Percentiles rank a stretch among this genome's conserved stretches.
Conservation (phyloP, 2,888 invertebrate species). For the Adelognathus sp. region DNA sequence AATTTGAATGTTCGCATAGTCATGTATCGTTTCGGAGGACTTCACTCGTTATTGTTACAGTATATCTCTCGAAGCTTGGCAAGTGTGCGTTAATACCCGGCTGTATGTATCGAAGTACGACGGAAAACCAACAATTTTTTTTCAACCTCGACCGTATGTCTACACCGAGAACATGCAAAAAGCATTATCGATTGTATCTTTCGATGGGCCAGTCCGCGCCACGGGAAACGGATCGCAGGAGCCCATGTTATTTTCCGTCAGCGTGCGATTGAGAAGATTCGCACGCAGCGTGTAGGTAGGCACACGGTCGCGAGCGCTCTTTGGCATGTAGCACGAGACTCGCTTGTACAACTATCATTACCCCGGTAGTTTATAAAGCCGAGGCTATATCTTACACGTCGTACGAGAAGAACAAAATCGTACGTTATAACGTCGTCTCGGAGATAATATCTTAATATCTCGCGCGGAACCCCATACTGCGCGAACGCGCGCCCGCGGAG, state of each 20-base stretch:
- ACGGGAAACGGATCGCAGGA: slow-evolving; percentile 45
- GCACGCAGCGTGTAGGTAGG: slow-evolving; percentile 12
- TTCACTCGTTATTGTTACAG: background rate
- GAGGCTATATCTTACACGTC: slow-evolving; percentile 57
- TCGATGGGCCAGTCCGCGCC: slow-evolving; percentile 39
- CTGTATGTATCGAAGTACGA: slow-evolving; percentile 14
- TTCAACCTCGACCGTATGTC: background rate
- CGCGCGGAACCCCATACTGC: slow-evolving; percentile 54
- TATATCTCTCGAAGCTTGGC: background rate
- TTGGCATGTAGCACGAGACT: slow-evolving; percentile 42
- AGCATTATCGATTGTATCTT: slow-evolving; percentile 54
- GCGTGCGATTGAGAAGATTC: slow-evolving; percentile 31
- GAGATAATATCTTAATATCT: slow-evolving; percentile 63
- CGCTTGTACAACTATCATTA: slow-evolving; percentile 69
- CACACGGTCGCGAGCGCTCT: slow-evolving; percentile 10
- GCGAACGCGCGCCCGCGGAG: slow-evolving; percentile 6
- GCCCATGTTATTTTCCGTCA: slow-evolving; percentile 41
- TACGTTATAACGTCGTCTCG: slow-evolving; percentile 61
- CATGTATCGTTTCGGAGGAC: slow-evolving; percentile 7
- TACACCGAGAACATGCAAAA: slow-evolving; percentile 38
- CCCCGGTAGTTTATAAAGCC: slow-evolving; percentile 57
- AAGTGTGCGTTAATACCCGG: slow-evolving; percentile 21
- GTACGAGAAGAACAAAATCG: slow-evolving; percentile 58
- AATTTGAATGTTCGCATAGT: slow-evolving; percentile 21
- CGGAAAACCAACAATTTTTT: slow-evolving; percentile 23